Evolutionary conservation across 2,113 vertebrate species (phyloP).

Genomic region (Picathartes gymnocephalus): DNA sequence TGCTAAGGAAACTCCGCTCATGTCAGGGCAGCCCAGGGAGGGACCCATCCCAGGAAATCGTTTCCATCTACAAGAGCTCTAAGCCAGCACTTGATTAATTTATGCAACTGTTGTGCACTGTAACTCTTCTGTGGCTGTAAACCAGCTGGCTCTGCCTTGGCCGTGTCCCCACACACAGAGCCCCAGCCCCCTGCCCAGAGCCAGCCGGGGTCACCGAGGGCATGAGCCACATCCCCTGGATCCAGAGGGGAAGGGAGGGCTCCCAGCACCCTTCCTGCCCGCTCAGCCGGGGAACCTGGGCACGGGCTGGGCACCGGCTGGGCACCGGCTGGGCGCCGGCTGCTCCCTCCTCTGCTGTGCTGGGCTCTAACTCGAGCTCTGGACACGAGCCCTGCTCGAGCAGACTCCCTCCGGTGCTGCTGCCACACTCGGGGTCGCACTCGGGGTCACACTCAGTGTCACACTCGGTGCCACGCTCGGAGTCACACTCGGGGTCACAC

Average conservation of each 20-base stretch:
- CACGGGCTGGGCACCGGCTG: no score
- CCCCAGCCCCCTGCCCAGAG: background rate
- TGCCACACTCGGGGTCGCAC: background rate
- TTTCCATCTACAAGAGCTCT: background rate
- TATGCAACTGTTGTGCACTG: background rate
- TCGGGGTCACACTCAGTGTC: no score
- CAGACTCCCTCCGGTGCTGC: background rate
- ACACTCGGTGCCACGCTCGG: no score
- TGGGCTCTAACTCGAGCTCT: background rate
- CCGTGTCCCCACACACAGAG: background rate
- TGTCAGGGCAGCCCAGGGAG: background rate
- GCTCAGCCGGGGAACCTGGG: background rate
- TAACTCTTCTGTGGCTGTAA: background rate
- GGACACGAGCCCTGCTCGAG: background rate
- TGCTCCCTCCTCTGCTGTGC: background rate
- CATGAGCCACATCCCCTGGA: fast-evolving
- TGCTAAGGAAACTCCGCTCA: background rate
- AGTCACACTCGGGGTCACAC: no score
- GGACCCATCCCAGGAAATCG: background rate
- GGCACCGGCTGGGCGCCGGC: background rate
- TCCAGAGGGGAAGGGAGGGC: background rate
- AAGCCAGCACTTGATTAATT: background rate
- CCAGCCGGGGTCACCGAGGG: fast-evolving
- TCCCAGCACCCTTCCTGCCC: background rate
- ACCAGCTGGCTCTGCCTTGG: background rate